These are phyloP conservation scores for Zosterops hypoxanthus DNA, from an alignment of 2,113 vertebrate species.

Conservation along the genomic window DNA sequence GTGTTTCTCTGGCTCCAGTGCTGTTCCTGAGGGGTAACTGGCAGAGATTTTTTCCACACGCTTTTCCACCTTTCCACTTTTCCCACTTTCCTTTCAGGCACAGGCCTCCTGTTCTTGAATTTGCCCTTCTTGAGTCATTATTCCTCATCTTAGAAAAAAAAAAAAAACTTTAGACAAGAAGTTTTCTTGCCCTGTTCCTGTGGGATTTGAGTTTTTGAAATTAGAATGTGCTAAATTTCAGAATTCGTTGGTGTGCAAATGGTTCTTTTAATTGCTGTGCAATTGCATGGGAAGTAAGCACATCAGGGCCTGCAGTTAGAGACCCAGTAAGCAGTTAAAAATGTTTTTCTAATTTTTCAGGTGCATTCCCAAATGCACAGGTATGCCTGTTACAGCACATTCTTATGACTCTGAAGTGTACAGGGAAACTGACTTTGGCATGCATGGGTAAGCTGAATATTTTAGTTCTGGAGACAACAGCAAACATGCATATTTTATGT, in stretches of 20 bases:
- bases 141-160: not conserved
- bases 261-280: conserved; percentile 31
- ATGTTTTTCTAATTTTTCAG: conserved; percentile 59
- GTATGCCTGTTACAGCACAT: conserved; percentile 36
- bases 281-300: conserved; percentile 46
- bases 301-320: conserved; percentile 54
- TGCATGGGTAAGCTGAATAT: conserved; percentile 34
- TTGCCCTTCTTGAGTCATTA: not conserved
- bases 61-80: not conserved
- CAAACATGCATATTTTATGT: conserved; percentile 46
- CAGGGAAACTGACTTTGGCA: conserved; percentile 34
- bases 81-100: not conserved
- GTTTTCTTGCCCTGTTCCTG: not conserved
- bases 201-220: not conserved
- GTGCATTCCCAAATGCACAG: conserved; percentile 58
- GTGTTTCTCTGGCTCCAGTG: rapidly evolving
- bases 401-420: conserved; percentile 56
- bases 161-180: not conserved
- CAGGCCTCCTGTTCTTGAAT: not conserved
- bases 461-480: conserved; percentile 9
- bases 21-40: not conserved
- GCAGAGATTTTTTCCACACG: not conserved
- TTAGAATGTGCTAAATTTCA: not conserved
- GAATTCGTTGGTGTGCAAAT: not conserved
- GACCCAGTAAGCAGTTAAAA: conserved; percentile 55